phyloP scores from a whole-genome alignment of 2,113 vertebrate species.

The Macaca mulatta region DNA sequence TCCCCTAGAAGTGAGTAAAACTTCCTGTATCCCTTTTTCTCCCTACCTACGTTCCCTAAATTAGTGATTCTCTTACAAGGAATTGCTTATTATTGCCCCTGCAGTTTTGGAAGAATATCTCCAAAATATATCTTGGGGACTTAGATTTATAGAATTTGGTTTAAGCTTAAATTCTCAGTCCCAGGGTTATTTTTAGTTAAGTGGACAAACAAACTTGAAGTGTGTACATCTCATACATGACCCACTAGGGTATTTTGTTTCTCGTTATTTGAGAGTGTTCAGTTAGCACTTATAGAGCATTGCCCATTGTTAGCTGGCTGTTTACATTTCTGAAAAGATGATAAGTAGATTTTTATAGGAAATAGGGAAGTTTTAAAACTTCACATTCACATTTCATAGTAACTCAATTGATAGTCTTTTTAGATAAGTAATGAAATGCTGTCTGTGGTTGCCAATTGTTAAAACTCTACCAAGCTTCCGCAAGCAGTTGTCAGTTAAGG shows the following conservation, averaged over 20 bases:
- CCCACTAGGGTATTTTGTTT: conserved; percentile 32
- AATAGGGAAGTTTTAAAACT: neutral
- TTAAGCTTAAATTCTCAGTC: neutral
- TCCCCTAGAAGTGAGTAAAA: neutral
- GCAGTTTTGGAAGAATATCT: neutral
- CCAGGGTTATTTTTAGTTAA: neutral
- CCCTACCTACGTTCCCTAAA: neutral
- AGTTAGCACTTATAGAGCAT: neutral
- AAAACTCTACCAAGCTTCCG: neutral
- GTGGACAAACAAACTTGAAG: neutral
- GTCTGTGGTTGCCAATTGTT: conserved; percentile 29
- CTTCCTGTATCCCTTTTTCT: neutral
- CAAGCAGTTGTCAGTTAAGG: conserved; percentile 43
- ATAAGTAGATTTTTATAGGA: conserved; percentile 12
- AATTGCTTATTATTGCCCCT: neutral
- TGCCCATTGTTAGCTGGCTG: conserved; percentile 10
- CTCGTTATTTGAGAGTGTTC: conserved; percentile 45
- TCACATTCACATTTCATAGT: neutral
- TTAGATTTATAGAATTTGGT: neutral
- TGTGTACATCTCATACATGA: neutral
- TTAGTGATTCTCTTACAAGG: neutral
- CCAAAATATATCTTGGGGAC: neutral
- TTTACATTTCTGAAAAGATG: conserved; percentile 32
- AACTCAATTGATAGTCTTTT: conserved; percentile 42
- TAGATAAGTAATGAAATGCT: conserved; percentile 28